These are phyloP conservation scores for Tyto alba DNA, from an alignment of 2,113 vertebrate genomes.

Conservation along the genomic window DNA sequence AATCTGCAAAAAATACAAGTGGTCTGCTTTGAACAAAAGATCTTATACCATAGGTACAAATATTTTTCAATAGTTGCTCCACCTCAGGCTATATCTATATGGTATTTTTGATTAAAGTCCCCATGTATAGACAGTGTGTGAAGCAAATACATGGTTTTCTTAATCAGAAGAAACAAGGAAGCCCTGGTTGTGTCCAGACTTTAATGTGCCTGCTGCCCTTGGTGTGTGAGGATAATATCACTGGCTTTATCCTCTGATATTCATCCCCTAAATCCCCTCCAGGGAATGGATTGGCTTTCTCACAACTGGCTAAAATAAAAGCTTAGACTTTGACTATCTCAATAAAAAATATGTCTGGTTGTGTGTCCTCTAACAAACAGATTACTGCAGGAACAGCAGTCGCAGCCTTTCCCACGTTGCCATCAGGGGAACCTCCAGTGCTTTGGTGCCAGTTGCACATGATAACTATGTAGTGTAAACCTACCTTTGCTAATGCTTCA, in stretches of 20 bases:
- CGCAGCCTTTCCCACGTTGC: accelerated
- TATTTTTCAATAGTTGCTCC: background rate
- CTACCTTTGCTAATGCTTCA: background rate
- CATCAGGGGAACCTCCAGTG: background rate
- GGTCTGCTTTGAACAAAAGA: background rate
- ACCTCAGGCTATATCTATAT: background rate
- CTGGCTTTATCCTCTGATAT: background rate
- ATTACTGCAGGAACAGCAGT: background rate
- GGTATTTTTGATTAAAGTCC: background rate
- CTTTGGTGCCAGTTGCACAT: accelerated
- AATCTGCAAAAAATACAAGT: background rate
- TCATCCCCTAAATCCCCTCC: background rate
- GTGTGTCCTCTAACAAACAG: background rate
- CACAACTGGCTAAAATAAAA: background rate
- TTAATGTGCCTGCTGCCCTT: background rate
- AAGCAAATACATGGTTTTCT: background rate
- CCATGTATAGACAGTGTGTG: background rate
- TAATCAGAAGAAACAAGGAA: background rate
- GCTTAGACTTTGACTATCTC: background rate
- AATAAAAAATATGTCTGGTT: background rate
- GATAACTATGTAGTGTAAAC: background rate
- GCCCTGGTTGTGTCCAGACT: background rate
- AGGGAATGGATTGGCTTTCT: background rate
- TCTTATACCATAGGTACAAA: background rate
- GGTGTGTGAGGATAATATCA: background rate